A percentile compares a stretch with the other conserved stretches of the same genome.
Conservation (phyloP, 2,888 invertebrate genomes). For the Coremacera marginata region DNA sequence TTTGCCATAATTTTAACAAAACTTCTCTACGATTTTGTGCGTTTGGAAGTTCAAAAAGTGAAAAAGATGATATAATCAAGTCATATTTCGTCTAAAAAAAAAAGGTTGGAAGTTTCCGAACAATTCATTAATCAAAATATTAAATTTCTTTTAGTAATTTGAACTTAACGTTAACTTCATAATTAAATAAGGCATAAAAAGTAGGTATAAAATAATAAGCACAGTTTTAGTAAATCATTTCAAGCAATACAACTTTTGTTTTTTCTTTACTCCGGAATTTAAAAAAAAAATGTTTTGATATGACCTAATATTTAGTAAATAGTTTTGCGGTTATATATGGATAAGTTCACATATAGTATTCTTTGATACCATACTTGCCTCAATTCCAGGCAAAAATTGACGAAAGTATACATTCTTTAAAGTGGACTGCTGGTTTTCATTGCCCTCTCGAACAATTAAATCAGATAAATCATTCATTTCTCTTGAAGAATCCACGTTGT, state of each 20-base stretch:
- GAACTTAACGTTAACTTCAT: too few relatives aligned
- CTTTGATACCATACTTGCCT: conserved; percentile 44
- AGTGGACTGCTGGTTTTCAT: conserved; percentile 73
- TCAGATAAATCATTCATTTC: conserved; percentile 87
- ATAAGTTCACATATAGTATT: too few relatives aligned
- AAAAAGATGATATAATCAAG: conserved; percentile 84
- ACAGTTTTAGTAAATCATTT: too few relatives aligned
- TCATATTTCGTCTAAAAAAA: conserved; percentile 75
- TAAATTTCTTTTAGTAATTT: not conserved
- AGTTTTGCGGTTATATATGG: too few relatives aligned
- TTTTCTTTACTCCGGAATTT: too few relatives aligned
- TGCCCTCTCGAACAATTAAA: conserved; percentile 77
- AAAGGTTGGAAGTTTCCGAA: not conserved
- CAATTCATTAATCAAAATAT: not conserved
- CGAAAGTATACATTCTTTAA: conserved; percentile 78
- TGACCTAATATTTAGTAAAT: too few relatives aligned
- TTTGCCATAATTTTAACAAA: conserved; percentile 85
- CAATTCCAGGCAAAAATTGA: conserved; percentile 82
- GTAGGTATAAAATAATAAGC: too few relatives aligned
- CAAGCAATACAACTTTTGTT: too few relatives aligned
- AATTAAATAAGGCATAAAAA: too few relatives aligned
- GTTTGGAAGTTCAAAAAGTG: conserved; percentile 83
- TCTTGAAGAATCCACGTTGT: conserved; percentile 84
- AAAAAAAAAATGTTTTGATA: too few relatives aligned
- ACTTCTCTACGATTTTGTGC: conserved; percentile 77